Conservation (phyloP, 2,113 vertebrate genomes). For the Gymnocephalus cernua region DNA sequence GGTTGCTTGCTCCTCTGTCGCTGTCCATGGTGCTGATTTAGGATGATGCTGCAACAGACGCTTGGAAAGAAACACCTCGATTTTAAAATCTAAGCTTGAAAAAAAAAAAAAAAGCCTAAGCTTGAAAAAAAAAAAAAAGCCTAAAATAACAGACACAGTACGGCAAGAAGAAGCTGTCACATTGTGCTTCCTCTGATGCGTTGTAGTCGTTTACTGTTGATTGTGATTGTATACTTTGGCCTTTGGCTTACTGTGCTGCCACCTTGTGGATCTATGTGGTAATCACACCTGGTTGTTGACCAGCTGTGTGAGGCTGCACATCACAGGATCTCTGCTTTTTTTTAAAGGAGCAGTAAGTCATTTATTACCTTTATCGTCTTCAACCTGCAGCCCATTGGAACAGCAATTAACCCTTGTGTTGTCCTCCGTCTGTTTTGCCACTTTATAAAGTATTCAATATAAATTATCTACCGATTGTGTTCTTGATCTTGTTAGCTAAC, state of each 20-base stretch:
- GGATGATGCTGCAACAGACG: not conserved
- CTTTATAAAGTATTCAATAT: too few species aligned
- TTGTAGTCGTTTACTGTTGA: not conserved
- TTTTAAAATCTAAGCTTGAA: not conserved
- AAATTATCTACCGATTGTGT: too few species aligned
- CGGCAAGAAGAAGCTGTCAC: not conserved
- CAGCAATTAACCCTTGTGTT: too few species aligned
- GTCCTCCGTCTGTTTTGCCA: too few species aligned
- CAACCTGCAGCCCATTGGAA: too few species aligned
- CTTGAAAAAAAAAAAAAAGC: not conserved
- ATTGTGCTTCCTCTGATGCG: too few species aligned
- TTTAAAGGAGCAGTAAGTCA: not conserved
- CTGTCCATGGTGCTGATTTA: constrained; percentile 68
- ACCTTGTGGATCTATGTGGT: not conserved
- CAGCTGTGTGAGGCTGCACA: not conserved
- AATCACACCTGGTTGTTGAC: not conserved
- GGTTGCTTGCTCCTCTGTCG: not conserved
- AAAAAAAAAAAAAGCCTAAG: too few species aligned
- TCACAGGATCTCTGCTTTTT: not conserved
- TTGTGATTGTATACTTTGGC: not conserved
- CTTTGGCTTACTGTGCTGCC: not conserved
- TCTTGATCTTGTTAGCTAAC: too few species aligned
- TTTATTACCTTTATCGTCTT: not conserved
- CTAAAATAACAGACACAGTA: not conserved
- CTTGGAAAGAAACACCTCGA: not conserved